Conservation (phyloP, 2,888 invertebrate genomes). For the Dermolepida albohirtum region DNA sequence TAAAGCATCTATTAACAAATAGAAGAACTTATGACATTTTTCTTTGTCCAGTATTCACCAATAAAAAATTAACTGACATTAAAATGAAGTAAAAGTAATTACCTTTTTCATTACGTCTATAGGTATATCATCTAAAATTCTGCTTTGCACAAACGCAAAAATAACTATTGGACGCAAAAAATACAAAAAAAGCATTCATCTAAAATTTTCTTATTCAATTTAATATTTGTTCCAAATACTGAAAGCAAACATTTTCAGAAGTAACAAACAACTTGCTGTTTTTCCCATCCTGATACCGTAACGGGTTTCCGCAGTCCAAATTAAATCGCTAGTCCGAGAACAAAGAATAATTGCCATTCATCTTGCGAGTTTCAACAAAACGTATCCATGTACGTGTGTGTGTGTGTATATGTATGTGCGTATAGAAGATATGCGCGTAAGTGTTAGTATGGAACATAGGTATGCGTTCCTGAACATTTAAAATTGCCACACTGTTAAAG, state of each 20-base stretch:
- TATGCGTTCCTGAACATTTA: neutral
- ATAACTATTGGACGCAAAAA: too few relatives aligned
- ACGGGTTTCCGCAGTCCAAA: constrained; percentile 14
- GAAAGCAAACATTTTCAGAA: neutral
- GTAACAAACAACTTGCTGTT: constrained; percentile 17
- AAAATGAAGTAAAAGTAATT: too few relatives aligned
- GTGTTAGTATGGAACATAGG: neutral
- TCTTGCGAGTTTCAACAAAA: constrained; percentile 3
- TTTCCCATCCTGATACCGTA: neutral
- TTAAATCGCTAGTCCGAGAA: constrained; percentile 20
- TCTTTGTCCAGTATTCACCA: too few relatives aligned
- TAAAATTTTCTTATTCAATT: constrained; percentile 13
- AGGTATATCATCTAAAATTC: too few relatives aligned
- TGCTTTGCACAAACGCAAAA: too few relatives aligned
- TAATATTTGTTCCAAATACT: neutral
- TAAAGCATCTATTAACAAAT: too few relatives aligned
- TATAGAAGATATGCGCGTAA: neutral
- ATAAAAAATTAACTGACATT: too few relatives aligned
- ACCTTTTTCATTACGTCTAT: too few relatives aligned
- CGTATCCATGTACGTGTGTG: neutral
- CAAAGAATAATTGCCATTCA: constrained; percentile 28
- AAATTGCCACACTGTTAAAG: constrained; percentile 11
- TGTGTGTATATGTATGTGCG: constrained; percentile 3
- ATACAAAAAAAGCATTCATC: neutral
- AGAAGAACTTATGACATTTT: too few relatives aligned